A percentile compares a stretch with the other conserved stretches of the same genome.
phyloP scores from a whole-genome alignment of 1,140 invertebrate genomes.

The Diachasmimorpha longicaudata region DNA sequence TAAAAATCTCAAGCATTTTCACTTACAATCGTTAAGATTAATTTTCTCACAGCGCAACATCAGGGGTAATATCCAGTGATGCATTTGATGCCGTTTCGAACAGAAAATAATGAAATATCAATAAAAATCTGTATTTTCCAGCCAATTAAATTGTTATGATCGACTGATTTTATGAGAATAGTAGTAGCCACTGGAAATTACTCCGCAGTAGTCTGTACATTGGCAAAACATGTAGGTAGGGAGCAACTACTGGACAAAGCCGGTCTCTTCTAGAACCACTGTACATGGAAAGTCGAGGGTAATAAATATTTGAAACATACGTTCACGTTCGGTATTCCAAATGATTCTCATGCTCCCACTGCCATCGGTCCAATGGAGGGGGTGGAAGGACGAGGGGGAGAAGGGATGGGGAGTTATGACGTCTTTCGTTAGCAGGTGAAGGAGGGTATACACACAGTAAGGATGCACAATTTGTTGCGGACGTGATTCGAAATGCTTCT shows the following conservation, averaged over 20 bases:
- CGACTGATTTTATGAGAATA: not conserved
- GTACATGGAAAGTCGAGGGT: conserved; percentile 6
- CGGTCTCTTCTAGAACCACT: not conserved
- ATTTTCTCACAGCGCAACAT: too few species aligned
- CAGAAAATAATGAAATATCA: not conserved
- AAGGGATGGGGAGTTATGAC: not conserved
- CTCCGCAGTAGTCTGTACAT: not conserved
- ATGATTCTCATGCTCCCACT: not conserved
- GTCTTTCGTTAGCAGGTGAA: not conserved
- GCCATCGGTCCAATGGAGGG: not conserved
- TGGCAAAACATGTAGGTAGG: not conserved
- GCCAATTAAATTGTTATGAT: not conserved
- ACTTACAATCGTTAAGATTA: too few species aligned
- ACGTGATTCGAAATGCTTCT: conserved; percentile 46
- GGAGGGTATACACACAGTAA: conserved; percentile 14
- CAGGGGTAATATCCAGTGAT: too few species aligned
- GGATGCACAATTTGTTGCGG: conserved; percentile 49
- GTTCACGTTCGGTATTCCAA: not conserved
- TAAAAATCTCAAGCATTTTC: too few species aligned
- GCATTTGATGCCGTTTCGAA: too few species aligned
- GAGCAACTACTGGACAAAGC: not conserved
- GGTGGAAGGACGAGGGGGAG: not conserved
- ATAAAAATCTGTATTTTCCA: not conserved
- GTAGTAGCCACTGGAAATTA: not conserved
- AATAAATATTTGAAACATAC: conserved; percentile 3